Evolutionary conservation across 2,113 vertebrate species (phyloP).

Genomic region (Lipotes vexillifer): DNA sequence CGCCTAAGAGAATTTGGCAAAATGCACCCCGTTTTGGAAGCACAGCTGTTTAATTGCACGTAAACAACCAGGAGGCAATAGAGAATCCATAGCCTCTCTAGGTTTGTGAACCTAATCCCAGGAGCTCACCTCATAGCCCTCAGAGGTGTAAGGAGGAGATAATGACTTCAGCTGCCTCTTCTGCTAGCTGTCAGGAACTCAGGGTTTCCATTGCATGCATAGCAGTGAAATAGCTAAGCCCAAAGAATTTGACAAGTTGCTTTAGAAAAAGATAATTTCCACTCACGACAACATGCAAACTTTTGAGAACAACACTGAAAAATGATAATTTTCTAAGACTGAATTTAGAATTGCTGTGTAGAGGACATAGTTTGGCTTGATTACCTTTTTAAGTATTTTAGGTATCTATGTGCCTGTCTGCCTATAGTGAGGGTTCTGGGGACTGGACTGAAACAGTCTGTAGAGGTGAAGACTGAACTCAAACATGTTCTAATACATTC

Average conservation of each 20-base stretch:
- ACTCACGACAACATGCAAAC: background rate
- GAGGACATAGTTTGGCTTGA: background rate
- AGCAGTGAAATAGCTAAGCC: background rate
- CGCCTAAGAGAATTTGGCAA: background rate
- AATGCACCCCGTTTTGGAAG: background rate
- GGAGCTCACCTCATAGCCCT: background rate
- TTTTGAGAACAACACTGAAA: constrained; percentile 16
- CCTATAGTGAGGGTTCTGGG: background rate
- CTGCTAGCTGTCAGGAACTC: background rate
- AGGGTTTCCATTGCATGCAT: background rate
- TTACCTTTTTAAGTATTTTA: background rate
- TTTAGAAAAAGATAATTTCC: background rate
- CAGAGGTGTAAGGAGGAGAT: background rate
- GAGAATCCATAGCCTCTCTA: background rate
- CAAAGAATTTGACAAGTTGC: background rate
- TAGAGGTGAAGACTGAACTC: background rate
- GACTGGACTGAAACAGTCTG: background rate
- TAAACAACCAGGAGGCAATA: background rate
- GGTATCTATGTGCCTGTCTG: background rate
- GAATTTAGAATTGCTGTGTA: background rate
- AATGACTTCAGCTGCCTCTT: background rate
- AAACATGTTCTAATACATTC: background rate
- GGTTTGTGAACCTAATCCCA: background rate
- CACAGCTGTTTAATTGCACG: background rate
- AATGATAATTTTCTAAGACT: background rate